Percentiles rank a stretch among this genome's conserved stretches.
phyloP scores from a whole-genome alignment of 2,888 invertebrate genomes.

The Melitaea athalia region DNA sequence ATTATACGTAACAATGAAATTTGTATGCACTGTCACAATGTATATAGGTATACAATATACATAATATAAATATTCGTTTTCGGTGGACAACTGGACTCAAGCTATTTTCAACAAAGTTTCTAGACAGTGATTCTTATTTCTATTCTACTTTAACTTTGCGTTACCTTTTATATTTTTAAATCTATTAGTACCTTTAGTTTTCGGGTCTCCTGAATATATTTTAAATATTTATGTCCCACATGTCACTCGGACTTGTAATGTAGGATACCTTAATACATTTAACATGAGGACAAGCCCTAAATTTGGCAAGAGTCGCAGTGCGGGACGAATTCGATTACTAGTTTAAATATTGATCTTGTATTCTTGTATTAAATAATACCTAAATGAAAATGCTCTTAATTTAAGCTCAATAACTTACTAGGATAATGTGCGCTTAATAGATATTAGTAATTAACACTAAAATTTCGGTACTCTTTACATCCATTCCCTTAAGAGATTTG shows the following conservation, averaged over 20 bases:
- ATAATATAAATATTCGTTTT: background rate
- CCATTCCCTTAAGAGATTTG: no score
- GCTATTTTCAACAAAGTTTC: conserved; percentile 1
- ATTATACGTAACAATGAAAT: no score
- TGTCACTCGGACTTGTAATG: conserved; percentile 46
- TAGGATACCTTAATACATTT: conserved; percentile 57
- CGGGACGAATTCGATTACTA: conserved; percentile 17
- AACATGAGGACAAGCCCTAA: conserved; percentile 72
- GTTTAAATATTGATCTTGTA: conserved; percentile 17
- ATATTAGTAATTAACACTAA: no score
- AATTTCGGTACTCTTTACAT: no score
- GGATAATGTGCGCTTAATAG: no score
- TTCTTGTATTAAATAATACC: background rate
- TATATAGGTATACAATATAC: no score
- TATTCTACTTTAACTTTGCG: background rate
- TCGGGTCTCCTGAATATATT: conserved; percentile 23
- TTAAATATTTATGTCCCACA: conserved; percentile 30
- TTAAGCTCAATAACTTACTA: no score
- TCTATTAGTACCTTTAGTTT: conserved; percentile 14
- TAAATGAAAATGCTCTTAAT: no score
- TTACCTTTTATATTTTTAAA: conserved; percentile 20
- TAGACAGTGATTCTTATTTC: background rate
- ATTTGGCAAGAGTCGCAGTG: conserved; percentile 56
- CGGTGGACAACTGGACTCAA: background rate
- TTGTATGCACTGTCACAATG: no score